Evolutionary conservation across 2,888 invertebrate genomes (phyloP).

Genomic region (Furcula furcula): DNA sequence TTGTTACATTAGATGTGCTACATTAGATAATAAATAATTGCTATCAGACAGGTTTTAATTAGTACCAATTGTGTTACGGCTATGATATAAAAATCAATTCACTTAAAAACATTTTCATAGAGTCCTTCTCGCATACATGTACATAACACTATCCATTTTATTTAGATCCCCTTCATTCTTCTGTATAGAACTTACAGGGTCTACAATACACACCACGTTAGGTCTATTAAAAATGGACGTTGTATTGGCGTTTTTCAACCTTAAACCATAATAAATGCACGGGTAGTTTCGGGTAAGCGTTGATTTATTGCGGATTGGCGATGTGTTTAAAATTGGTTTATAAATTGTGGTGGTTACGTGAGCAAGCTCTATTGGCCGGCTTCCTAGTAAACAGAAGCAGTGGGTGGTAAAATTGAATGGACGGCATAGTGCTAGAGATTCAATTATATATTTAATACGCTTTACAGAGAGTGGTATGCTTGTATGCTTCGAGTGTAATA

Average conservation of each 20-base stretch:
- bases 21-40: too few relatives aligned
- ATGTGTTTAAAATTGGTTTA: conserved; percentile 45
- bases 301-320: conserved; percentile 52
- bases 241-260: conserved; percentile 50
- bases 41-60: too few relatives aligned
- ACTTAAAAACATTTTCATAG: conserved; percentile 9
- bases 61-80: too few relatives aligned
- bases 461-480: too few relatives aligned
- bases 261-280: conserved; percentile 55
- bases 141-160: conserved; percentile 2
- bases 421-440: conserved; percentile 38
- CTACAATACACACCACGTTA: conserved; percentile 5
- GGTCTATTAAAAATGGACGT: conserved; percentile 23
- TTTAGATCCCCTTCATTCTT: background rate
- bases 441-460: too few relatives aligned
- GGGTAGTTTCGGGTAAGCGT: conserved; percentile 48
- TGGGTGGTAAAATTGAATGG: conserved; percentile 31
- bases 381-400: conserved; percentile 11
- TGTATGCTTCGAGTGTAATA: too few relatives aligned
- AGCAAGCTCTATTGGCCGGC: conserved; percentile 6
- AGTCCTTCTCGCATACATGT: background rate
- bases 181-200: background rate
- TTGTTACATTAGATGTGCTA: too few relatives aligned
- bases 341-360: conserved; percentile 32
- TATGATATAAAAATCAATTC: conserved; percentile 10